Conservation (phyloP, 2,888 invertebrate species). For the Melinaea menophilus region DNA sequence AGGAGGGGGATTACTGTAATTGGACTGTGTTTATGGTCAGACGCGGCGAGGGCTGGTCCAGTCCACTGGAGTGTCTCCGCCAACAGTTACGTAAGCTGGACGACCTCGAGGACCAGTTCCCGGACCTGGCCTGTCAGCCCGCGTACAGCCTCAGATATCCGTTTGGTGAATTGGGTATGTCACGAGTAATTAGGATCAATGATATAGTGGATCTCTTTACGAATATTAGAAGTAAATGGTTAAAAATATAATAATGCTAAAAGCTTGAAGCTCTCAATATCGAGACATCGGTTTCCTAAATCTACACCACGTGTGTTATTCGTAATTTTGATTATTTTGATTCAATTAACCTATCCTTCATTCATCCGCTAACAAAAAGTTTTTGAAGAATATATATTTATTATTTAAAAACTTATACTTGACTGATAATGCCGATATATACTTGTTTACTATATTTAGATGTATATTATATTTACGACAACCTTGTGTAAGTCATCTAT, state of each 20-base stretch:
- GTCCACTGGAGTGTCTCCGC: conserved; percentile 87
- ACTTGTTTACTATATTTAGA: background rate
- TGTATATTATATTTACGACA: background rate
- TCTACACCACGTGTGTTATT: too few relatives aligned
- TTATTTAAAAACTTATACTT: too few relatives aligned
- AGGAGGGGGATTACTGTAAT: too few relatives aligned
- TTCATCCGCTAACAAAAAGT: too few relatives aligned
- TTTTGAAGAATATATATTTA: too few relatives aligned
- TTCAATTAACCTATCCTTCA: too few relatives aligned
- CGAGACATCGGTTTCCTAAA: too few relatives aligned
- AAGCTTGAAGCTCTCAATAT: too few relatives aligned
- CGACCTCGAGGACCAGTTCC: conserved; percentile 89
- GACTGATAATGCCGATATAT: too few relatives aligned
- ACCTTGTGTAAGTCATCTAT: background rate
- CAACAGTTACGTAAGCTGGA: conserved; percentile 89
- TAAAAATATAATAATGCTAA: too few relatives aligned
- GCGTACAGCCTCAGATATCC: conserved; percentile 89
- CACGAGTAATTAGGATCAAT: background rate
- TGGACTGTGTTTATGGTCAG: conserved; percentile 35
- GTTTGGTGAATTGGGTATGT: conserved; percentile 83
- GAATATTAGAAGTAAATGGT: background rate
- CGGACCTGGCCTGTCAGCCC: conserved; percentile 84
- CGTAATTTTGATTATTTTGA: too few relatives aligned
- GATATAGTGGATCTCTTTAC: background rate
- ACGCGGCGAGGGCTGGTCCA: conserved; percentile 79